Percentiles rank a stretch among this genome's conserved stretches.
Conservation (phyloP, 2,888 invertebrate species). For the Cryptophagus acutangulus region DNA sequence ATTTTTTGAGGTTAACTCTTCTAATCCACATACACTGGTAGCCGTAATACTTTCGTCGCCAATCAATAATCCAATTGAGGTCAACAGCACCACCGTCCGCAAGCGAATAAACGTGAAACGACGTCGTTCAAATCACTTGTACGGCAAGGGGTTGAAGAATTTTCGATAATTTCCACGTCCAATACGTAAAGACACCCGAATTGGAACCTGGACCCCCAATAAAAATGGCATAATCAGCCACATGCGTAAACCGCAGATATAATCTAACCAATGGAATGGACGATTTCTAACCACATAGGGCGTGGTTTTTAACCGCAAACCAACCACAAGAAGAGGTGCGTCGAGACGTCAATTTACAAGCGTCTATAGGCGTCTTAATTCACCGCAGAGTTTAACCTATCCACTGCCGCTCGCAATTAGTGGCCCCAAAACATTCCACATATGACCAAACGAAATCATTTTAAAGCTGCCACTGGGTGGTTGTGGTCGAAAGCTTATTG, state of each 20-base stretch:
- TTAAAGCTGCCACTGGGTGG: too few species aligned
- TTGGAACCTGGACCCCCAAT: slow-evolving; percentile 37
- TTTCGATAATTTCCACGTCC: too few species aligned
- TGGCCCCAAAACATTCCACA: too few species aligned
- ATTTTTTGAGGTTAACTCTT: too few species aligned
- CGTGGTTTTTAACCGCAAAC: slow-evolving; percentile 39
- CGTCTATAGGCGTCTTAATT: slow-evolving; percentile 40
- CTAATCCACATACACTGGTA: too few species aligned
- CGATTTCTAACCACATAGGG: slow-evolving; percentile 57
- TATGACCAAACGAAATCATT: too few species aligned
- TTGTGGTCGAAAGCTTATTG: too few species aligned
- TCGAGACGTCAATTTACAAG: slow-evolving; percentile 43
- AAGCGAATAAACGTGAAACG: too few species aligned
- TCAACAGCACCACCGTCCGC: slow-evolving; percentile 1
- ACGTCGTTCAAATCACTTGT: too few species aligned
- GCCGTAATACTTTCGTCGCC: background rate
- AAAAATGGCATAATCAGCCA: slow-evolving; percentile 49
- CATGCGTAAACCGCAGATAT: slow-evolving; percentile 56
- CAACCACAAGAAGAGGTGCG: slow-evolving; percentile 50
- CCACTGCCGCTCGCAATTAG: too few species aligned
- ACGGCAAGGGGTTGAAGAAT: too few species aligned
- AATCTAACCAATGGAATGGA: slow-evolving; percentile 54
- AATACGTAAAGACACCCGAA: background rate
- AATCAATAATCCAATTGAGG: background rate
- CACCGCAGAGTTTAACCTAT: slow-evolving; percentile 15